Evolutionary conservation across 2,888 invertebrate genomes (phyloP).

Genomic region (Acrobasis consociella): DNA sequence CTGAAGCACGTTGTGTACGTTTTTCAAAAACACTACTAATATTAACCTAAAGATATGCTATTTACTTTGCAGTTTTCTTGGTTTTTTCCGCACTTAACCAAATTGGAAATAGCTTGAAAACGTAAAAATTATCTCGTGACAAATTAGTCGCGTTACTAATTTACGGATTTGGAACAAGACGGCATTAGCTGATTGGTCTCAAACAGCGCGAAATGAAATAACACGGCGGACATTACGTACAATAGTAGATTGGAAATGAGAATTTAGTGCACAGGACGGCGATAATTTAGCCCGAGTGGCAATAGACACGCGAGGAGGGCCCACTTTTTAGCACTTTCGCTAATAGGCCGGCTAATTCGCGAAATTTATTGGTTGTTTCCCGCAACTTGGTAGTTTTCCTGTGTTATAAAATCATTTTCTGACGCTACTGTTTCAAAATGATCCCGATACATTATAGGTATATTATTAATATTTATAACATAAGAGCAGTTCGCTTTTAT

Average conservation of each 20-base stretch:
- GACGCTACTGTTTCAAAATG: too few relatives aligned
- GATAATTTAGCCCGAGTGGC: constrained; percentile 45
- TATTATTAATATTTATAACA: too few relatives aligned
- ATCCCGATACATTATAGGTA: too few relatives aligned
- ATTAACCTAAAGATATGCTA: too few relatives aligned
- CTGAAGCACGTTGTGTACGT: too few relatives aligned
- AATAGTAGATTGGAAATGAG: constrained; percentile 36
- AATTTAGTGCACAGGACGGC: constrained; percentile 42
- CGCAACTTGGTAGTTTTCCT: not conserved
- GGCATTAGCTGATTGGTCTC: constrained; percentile 50
- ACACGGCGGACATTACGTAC: not conserved
- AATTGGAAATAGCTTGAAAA: not conserved
- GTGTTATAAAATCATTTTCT: not conserved
- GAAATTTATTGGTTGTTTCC: constrained; percentile 14
- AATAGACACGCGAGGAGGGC: constrained; percentile 44
- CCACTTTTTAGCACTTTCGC: constrained; percentile 39
- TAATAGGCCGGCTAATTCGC: constrained; percentile 21
- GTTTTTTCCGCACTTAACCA: not conserved
- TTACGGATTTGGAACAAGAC: not conserved
- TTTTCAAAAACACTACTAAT: too few relatives aligned
- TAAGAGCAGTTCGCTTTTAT: too few relatives aligned
- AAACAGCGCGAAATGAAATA: constrained; percentile 42
- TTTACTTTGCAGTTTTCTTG: too few relatives aligned
- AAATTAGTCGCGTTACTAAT: not conserved
- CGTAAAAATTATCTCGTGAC: not conserved